Percentiles rank a stretch among this genome's conserved stretches.
Evolutionary conservation across 1,140 invertebrate genomes (phyloP).

Genomic region (Anthonomus grandis): DNA sequence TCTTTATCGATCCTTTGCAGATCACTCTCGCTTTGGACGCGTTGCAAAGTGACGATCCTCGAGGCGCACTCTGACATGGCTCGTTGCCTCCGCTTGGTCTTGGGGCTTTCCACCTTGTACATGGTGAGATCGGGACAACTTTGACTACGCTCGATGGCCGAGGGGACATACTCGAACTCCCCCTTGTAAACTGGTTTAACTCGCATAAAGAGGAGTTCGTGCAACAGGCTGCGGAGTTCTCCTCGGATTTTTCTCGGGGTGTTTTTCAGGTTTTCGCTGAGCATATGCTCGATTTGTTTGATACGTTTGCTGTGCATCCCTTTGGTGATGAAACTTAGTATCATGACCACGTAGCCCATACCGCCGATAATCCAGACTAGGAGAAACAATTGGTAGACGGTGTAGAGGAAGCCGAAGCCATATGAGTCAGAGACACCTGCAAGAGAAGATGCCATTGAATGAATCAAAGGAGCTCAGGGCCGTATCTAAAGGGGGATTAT

Average conservation of each 20-base stretch:
- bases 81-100: constrained; percentile 55
- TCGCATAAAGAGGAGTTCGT: constrained; percentile 43
- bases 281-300: constrained; percentile 68
- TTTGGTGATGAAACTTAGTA: constrained; percentile 80
- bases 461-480: too few relatives aligned
- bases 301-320: constrained; percentile 73
- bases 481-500: background rate
- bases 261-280: constrained; percentile 69
- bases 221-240: constrained; percentile 55
- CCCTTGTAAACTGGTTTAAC: constrained; percentile 55
- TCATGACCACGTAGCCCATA: constrained; percentile 87
- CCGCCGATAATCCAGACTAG: constrained; percentile 87
- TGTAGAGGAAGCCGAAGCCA: constrained; percentile 55
- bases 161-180: constrained; percentile 42
- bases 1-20: constrained; percentile 71
- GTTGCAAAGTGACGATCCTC: constrained; percentile 52
- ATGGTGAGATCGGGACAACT: constrained; percentile 62
- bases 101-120: constrained; percentile 51
- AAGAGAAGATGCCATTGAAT: constrained; percentile 23
- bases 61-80: constrained; percentile 59
- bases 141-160: constrained; percentile 48
- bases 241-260: constrained; percentile 75
- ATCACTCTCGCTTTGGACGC: constrained; percentile 71
- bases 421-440: constrained; percentile 52
- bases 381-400: constrained; percentile 70